A percentile compares a stretch with the other conserved stretches of the same genome.
Evolutionary conservation across 37 sponge, comb jelly and placozoan genomes (phyloP).

Genomic region (Halichondria panicea): DNA sequence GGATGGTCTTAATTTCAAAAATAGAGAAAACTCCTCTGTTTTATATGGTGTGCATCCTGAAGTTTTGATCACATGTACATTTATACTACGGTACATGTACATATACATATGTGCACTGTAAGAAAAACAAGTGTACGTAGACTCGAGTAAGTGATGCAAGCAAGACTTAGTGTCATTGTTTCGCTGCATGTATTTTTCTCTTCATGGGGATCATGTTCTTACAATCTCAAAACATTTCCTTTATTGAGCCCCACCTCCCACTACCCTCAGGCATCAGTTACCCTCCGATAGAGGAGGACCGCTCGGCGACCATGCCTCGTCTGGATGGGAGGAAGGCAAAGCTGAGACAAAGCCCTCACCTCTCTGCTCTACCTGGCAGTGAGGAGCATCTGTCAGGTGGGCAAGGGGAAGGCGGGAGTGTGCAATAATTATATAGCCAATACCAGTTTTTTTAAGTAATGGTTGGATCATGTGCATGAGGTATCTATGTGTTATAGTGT

Average conservation of each 20-base stretch:
- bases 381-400: conserved; percentile 36
- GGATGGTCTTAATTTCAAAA: no score
- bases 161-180: background rate
- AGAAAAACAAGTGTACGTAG: conserved; percentile 8
- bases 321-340: conserved; percentile 26
- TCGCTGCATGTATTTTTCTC: no score
- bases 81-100: conserved; percentile 9
- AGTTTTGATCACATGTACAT: background rate
- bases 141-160: conserved; percentile 8
- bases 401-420: background rate
- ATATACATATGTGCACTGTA: conserved; percentile 6
- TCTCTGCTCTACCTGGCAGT: background rate
- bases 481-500: no score
- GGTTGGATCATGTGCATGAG: no score
- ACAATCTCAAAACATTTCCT: no score
- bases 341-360: background rate
- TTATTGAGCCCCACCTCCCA: no score
- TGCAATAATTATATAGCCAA: background rate
- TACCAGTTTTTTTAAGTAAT: background rate
- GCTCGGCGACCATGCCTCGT: conserved; percentile 31
- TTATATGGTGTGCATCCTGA: no score
- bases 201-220: no score
- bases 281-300: conserved; percentile 7
- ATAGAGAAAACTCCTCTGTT: no score
- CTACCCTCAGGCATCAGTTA: conserved; percentile 6